Base-by-base conservation (phyloP, 2,797 vertebrate species). In the Labeo calbasu region DNA sequence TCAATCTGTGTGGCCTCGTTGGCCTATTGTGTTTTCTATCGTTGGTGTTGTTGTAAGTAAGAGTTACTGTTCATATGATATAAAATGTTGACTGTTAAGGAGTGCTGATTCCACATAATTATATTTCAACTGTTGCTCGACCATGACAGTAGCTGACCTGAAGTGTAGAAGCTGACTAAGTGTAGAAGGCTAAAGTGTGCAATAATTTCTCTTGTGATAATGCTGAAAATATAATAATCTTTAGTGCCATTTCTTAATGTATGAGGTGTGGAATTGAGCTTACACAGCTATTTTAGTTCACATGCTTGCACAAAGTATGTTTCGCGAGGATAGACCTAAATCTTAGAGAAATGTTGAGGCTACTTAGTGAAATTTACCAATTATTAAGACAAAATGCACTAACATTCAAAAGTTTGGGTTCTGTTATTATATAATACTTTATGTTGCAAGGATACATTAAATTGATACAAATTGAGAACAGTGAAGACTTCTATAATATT, bases 201-300 rank as follows among this genome's bases (percentile, higher is more conserved):
- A 57, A 59, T 15, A 59, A 12, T 53, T 32, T 71, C 53, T 53
- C 17, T 46, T 48, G 68, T 19, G 23, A 53, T 23, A 59, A 81
- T 13, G 25, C 51, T 8, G 15, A 46, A 55, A 19, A 71, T 17
- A 23, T 36, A 1, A 36, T 36, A 36, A 36, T 5, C 32, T 36
- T 36, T 36, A 36, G 32, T 36, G 32, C 0, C 32, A 51, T 66
- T 63, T 66, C 2, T 51, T 15, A 72, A n/a, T 32, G 17, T 40
- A 53, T 43, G 78, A 80, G n/a, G 15, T 25, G 10, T 57, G 50
- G 17, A 80, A 80, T 13, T 14, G 70, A 70, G 21, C 65, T 55
- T 69, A n/a, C 48, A 51, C 15, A 53, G 63, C 65, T 69, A 55
- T 65, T 68, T 68, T 32, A 51, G 17, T 51, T 21, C 11, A 65